Percentiles rank a stretch among this genome's conserved stretches.
These are phyloP conservation scores for Coccyzus lansbergi DNA, from an alignment of 2,797 vertebrate genomes.

Conservation along the genomic window DNA sequence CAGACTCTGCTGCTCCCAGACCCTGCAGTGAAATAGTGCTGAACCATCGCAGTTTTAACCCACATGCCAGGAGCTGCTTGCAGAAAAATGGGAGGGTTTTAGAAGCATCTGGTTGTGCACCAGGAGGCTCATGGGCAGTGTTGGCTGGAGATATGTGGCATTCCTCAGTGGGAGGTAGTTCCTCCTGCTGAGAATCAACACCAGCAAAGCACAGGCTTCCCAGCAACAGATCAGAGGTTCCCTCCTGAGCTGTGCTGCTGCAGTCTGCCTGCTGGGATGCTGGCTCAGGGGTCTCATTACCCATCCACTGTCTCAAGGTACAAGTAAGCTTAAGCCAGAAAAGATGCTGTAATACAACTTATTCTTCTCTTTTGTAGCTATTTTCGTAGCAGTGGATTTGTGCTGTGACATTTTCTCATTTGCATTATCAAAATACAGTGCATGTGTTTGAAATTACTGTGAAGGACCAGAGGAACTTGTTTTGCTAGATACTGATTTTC, in stretches of 20 bases:
- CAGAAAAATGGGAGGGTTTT: background rate
- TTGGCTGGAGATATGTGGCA: fast-evolving
- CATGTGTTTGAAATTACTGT: background rate
- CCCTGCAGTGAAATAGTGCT: fast-evolving
- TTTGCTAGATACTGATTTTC: background rate
- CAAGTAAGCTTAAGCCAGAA: background rate
- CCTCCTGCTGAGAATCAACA: background rate
- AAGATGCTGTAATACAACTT: background rate
- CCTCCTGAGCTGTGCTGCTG: background rate
- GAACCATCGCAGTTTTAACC: background rate
- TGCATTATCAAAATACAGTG: background rate
- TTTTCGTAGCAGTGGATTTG: background rate
- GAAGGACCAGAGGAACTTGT: background rate
- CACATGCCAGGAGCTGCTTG: background rate
- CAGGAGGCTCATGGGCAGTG: background rate
- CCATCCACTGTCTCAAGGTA: fast-evolving
- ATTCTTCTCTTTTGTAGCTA: background rate
- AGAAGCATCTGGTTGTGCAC: background rate
- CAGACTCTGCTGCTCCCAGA: background rate
- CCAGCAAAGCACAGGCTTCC: background rate
- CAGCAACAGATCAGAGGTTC: fast-evolving
- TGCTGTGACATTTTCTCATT: background rate
- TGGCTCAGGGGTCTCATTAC: background rate
- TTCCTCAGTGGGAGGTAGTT: background rate
- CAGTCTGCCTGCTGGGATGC: fast-evolving